phyloP scores from a whole-genome alignment of 2,113 vertebrate genomes.

The Rissa tridactyla region DNA sequence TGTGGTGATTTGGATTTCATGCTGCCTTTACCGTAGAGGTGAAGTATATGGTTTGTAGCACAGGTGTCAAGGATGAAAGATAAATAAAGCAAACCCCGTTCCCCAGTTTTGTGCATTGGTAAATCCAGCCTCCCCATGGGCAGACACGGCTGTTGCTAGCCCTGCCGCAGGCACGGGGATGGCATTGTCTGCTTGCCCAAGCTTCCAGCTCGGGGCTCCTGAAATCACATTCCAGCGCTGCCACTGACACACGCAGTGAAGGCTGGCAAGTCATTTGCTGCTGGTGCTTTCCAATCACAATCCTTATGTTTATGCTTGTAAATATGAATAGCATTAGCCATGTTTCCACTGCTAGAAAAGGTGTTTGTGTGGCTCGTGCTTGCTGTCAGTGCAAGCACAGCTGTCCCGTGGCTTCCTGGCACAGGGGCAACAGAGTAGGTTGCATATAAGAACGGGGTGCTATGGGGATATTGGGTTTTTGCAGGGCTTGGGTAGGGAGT shows the following conservation, averaged over 20 bases:
- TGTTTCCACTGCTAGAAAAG: background rate
- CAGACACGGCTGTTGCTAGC: rapidly evolving
- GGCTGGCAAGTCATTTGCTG: background rate
- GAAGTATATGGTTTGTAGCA: background rate
- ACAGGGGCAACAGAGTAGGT: background rate
- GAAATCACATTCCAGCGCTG: background rate
- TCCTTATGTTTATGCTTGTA: background rate
- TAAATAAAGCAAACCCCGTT: background rate
- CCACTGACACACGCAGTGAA: rapidly evolving
- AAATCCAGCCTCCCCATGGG: background rate
- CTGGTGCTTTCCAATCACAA: background rate
- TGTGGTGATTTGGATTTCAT: background rate
- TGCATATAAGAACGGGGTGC: background rate
- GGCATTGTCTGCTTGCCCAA: background rate
- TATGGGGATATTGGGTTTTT: background rate
- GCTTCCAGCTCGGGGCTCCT: background rate
- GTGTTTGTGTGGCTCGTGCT: background rate
- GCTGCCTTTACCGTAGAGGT: background rate
- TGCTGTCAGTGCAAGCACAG: background rate
- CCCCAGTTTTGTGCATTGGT: too few relatives aligned
- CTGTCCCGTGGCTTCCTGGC: background rate
- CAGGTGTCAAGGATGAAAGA: background rate
- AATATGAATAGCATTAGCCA: background rate
- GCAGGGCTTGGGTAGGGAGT: background rate
- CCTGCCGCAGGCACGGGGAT: background rate